phyloP scores from a whole-genome alignment of 2,797 vertebrate species.

The Saxicola maurus region DNA sequence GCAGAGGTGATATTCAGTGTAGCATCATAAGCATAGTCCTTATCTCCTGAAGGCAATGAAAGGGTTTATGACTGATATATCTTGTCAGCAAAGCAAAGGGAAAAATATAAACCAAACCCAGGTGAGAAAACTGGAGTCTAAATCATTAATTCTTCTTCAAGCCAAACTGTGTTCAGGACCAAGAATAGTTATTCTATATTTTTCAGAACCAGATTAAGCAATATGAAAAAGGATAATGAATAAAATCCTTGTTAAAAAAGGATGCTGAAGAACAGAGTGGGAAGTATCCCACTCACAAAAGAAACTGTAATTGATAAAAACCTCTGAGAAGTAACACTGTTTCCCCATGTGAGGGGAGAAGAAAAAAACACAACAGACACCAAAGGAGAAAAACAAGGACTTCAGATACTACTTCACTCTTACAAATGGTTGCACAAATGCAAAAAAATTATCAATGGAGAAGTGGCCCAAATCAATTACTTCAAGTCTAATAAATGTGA shows the following conservation, averaged over 20 bases:
- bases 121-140: background rate
- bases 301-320: background rate
- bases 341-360: background rate
- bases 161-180: background rate
- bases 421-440: background rate
- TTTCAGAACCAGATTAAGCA: background rate
- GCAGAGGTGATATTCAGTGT: background rate
- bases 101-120: accelerated
- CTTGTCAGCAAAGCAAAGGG: background rate
- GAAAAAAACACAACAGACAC: background rate
- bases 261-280: background rate
- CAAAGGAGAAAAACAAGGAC: background rate
- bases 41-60: background rate
- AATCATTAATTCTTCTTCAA: background rate
- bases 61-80: background rate
- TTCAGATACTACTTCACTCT: background rate
- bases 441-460: background rate
- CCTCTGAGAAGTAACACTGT: background rate
- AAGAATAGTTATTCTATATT: background rate
- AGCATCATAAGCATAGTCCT: background rate
- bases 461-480: background rate
- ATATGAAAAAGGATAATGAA: background rate
- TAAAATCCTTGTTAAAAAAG: background rate
- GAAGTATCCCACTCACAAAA: background rate
- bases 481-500: background rate